A percentile compares a stretch with the other conserved stretches of the same genome.
Conservation (phyloP, 2,797 vertebrate genomes). For the Prionace glauca region DNA sequence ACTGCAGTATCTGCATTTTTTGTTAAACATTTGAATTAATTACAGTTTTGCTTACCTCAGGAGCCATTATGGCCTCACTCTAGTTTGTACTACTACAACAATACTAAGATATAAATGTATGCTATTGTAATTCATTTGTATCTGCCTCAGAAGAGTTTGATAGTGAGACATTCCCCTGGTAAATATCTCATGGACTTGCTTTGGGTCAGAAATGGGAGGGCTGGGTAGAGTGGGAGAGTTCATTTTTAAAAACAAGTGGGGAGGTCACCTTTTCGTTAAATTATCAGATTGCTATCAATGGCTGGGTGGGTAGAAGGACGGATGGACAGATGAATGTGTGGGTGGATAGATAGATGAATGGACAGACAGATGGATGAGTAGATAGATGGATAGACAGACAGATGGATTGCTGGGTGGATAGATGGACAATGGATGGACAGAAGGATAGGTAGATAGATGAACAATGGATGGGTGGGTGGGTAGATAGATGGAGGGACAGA, state of each 20-base stretch:
- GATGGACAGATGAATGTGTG: too few relatives aligned
- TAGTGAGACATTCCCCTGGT: not conserved
- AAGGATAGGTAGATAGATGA: too few relatives aligned
- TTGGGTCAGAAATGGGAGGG: not conserved
- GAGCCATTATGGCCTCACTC: not conserved
- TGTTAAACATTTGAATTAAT: too few relatives aligned
- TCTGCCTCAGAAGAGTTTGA: not conserved
- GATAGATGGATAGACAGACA: too few relatives aligned
- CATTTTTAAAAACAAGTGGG: not conserved
- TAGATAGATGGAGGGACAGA: too few relatives aligned
- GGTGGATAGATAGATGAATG: too few relatives aligned
- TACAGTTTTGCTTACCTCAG: not conserved
- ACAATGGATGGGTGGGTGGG: too few relatives aligned
- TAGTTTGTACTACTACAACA: not conserved
- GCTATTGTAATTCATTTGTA: not conserved
- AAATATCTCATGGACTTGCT: not conserved
- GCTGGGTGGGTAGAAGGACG: too few relatives aligned
- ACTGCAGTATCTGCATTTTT: too few relatives aligned
- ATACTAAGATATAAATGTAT: not conserved
- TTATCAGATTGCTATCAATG: not conserved
- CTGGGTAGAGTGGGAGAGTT: not conserved
- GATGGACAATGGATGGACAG: too few relatives aligned
- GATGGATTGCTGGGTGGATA: too few relatives aligned
- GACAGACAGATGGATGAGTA: too few relatives aligned
- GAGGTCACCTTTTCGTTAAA: not conserved